These are phyloP conservation scores for Euproctis similis DNA, from an alignment of 2,888 invertebrate genomes.

Conservation along the genomic window DNA sequence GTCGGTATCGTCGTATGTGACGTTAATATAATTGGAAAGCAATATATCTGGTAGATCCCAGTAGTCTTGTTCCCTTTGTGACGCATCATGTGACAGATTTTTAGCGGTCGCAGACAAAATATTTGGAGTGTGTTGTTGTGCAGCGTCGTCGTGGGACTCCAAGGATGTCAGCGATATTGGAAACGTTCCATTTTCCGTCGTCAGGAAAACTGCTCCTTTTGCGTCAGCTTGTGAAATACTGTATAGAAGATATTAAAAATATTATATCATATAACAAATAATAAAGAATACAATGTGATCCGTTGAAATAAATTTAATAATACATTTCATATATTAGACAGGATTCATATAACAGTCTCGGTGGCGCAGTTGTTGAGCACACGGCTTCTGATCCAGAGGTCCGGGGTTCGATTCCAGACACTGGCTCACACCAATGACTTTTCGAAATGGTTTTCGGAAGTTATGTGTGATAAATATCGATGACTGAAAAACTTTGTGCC, in stretches of 20 bases:
- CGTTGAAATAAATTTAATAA: too few relatives aligned
- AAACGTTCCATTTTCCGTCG: constrained; percentile 70
- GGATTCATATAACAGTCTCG: too few relatives aligned
- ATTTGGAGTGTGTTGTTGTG: constrained; percentile 46
- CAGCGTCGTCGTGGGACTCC: constrained; percentile 44
- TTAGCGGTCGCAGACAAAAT: constrained; percentile 53
- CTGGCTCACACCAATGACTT: too few relatives aligned
- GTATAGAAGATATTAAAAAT: constrained; percentile 22
- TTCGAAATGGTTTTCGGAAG: too few relatives aligned
- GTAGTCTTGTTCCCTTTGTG: constrained; percentile 32
- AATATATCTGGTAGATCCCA: constrained; percentile 49
- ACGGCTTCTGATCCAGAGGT: too few relatives aligned
- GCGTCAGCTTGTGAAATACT: constrained; percentile 46
- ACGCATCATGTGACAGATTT: constrained; percentile 42
- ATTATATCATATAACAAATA: too few relatives aligned
- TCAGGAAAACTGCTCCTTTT: constrained; percentile 70
- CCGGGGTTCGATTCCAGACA: too few relatives aligned
- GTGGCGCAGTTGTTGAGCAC: too few relatives aligned
- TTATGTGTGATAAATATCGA: too few relatives aligned
- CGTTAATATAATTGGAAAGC: constrained; percentile 53
- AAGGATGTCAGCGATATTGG: constrained; percentile 66
- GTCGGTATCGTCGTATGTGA: constrained; percentile 42
- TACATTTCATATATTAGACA: too few relatives aligned
- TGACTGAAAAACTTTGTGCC: too few relatives aligned
- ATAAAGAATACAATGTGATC: too few relatives aligned